These are phyloP conservation scores for Pyrgus malvae DNA, from an alignment of 2,888 invertebrate species.

Conservation along the genomic window DNA sequence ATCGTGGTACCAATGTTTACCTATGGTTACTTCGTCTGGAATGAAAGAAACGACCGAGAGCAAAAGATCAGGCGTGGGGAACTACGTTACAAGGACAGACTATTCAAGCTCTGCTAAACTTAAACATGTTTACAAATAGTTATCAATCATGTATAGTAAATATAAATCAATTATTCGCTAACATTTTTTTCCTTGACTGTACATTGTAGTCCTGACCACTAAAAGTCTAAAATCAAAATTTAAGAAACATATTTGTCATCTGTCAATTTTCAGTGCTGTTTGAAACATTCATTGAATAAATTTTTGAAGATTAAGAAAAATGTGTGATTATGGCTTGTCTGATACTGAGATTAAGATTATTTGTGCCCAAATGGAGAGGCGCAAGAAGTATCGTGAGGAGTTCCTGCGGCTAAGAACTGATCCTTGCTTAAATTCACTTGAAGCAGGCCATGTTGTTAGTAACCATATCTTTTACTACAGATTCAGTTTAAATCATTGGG, in stretches of 20 bases:
- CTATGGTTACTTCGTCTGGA: constrained; percentile 78
- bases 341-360: constrained; percentile 74
- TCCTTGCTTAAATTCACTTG: constrained; percentile 84
- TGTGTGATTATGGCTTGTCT: constrained; percentile 72
- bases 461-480: too few relatives aligned
- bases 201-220: too few relatives aligned
- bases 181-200: constrained; percentile 30
- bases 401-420: constrained; percentile 86
- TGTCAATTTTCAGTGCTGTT: too few relatives aligned
- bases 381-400: constrained; percentile 82
- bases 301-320: too few relatives aligned
- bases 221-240: too few relatives aligned
- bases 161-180: constrained; percentile 18
- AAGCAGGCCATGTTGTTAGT: constrained; percentile 83
- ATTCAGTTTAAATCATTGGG: too few relatives aligned
- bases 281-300: too few relatives aligned
- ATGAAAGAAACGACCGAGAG: constrained; percentile 79
- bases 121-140: constrained; percentile 10
- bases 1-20: constrained; percentile 80
- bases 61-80: constrained; percentile 85
- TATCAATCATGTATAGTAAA: constrained; percentile 20
- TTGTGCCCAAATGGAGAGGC: constrained; percentile 81
- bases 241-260: constrained; percentile 40
- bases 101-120: constrained; percentile 53
- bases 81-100: constrained; percentile 88